Evolutionary conservation across 2,113 vertebrate species (phyloP).

Genomic region (Hydrochoerus hydrochaeris): DNA sequence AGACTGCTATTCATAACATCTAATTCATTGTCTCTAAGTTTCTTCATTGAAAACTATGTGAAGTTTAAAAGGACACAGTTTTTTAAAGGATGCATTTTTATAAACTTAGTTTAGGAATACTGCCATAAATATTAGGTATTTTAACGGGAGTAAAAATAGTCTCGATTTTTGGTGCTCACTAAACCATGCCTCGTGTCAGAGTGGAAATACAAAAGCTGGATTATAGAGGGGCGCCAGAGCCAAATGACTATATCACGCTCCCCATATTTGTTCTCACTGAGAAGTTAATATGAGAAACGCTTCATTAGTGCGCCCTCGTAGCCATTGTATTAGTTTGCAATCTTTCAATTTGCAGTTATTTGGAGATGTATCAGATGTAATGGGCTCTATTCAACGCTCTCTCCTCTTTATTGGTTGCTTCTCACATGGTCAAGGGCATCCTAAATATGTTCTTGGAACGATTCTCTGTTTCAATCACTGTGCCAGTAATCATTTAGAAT

Average conservation of each 20-base stretch:
- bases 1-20: background rate
- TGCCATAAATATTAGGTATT: background rate
- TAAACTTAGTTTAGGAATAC: background rate
- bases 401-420: slow-evolving; percentile 59
- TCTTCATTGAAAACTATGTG: slow-evolving; percentile 1
- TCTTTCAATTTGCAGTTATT: slow-evolving; percentile 73
- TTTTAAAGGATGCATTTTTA: too few species aligned
- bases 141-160: slow-evolving; percentile 9
- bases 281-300: background rate
- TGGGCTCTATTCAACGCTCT: slow-evolving; percentile 40
- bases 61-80: background rate
- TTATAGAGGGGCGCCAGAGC: background rate
- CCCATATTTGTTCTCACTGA: background rate
- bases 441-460: slow-evolving; percentile 54
- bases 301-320: slow-evolving; percentile 47
- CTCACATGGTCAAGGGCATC: slow-evolving; percentile 59
- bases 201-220: slow-evolving; percentile 3
- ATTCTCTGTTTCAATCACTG: slow-evolving; percentile 65
- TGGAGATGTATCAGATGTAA: background rate
- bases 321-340: slow-evolving; percentile 27
- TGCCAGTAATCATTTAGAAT: slow-evolving; percentile 67
- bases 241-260: background rate
- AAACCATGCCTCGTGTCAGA: background rate
- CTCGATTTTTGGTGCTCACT: background rate
- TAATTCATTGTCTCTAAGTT: background rate